phyloP scores from a whole-genome alignment of 2,113 vertebrate genomes.

The Crocuta crocuta region DNA sequence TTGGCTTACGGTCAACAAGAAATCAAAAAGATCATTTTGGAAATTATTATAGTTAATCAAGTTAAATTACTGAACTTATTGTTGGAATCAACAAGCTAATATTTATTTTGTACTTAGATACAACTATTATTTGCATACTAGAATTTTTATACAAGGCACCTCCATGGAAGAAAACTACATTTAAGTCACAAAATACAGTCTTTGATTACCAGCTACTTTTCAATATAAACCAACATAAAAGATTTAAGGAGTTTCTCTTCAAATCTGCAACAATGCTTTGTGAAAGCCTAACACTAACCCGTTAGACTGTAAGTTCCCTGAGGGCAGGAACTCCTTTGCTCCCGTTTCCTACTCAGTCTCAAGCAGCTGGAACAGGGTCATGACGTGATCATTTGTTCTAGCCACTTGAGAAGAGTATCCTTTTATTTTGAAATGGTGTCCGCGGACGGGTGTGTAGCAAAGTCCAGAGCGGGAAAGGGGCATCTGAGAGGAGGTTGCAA shows the following conservation, averaged over 20 bases:
- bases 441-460: not conserved
- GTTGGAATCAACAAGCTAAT: not conserved
- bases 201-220: not conserved
- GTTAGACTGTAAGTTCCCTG: not conserved
- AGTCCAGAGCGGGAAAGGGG: not conserved
- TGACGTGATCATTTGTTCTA: not conserved
- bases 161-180: not conserved
- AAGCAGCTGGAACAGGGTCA: not conserved
- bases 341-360: not conserved
- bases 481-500: not conserved
- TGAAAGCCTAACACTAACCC: not conserved
- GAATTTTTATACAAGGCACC: not conserved
- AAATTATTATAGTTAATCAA: not conserved
- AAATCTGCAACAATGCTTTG: rapidly evolving
- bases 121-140: not conserved
- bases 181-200: not conserved
- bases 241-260: not conserved
- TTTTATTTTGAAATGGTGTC: conserved; percentile 23
- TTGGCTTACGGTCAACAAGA: not conserved
- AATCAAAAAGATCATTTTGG: not conserved
- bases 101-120: not conserved
- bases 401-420: not conserved
- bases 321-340: not conserved
- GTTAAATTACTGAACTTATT: not conserved
- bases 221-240: not conserved